Base-by-base conservation (phyloP, 1,140 invertebrate genomes). In the Bicyclus anynana region DNA sequence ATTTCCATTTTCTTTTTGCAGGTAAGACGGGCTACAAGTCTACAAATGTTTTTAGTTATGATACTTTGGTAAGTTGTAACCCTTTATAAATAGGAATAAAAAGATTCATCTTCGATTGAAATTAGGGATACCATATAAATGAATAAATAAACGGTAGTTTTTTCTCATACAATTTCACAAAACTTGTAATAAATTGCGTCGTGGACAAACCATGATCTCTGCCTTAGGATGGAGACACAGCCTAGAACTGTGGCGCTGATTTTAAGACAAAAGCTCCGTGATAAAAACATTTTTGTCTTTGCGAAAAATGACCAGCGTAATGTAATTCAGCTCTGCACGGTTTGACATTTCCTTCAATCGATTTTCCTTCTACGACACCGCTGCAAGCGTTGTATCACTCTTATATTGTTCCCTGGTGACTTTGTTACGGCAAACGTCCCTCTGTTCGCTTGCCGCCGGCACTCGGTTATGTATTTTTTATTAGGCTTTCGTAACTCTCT, bases 341-440 rank as follows among this genome's bases (percentile, higher is more conserved):
- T 72, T 74, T 81, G 80, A 79, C 77, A 79, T 82, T 80, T 80
- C 54, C 72, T 60, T 62, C 53, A 59, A 81, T 82, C 77, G 80
- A 79, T 79, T 81, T 73, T 71, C 59, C 59, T 71, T 70, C 59
- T 53, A 55, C 62, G 70, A 74, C 66, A 62, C 54, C 55, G 64
- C 60, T 71, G 66, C 62, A 72, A 72, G 60, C 65, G 59, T 62
- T 77, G 71, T 76, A 82, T 81, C 80, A 82, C 77, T 82, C 76
- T 80, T 81, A 79, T 83, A 84, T 77, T 62, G 70, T 65, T 72
- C 79, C 70, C 73, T 42, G n/a, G 74, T 63, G 79, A 69, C 63
- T 62, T 63, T 50, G 58, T 69, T 60, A 58, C 67, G 64, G 72
- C 69, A 55, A 70, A 59, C 53, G 69, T 62, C 69, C 65, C 68